Evolutionary conservation across 2,888 invertebrate species (phyloP).

Genomic region (Exocentrus adspersus): DNA sequence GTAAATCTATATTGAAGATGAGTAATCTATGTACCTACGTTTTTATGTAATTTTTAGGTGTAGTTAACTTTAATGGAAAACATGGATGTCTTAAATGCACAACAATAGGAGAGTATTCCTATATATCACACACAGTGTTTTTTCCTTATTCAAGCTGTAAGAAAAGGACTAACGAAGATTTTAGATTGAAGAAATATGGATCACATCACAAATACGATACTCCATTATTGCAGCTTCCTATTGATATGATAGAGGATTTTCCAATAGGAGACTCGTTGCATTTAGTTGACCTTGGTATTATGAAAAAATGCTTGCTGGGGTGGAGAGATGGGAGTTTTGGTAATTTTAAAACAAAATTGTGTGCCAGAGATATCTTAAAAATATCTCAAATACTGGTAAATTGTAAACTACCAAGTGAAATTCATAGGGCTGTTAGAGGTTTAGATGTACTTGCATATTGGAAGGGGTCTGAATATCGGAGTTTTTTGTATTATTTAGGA

Average conservation of each 20-base stretch:
- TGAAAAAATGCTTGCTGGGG: too few species aligned
- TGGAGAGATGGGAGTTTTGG: too few species aligned
- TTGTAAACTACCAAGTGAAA: constrained; percentile 24
- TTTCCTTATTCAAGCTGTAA: constrained; percentile 21
- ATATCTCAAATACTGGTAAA: too few species aligned
- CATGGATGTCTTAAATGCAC: constrained; percentile 44
- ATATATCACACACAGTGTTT: constrained; percentile 37
- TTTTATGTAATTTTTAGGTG: too few species aligned
- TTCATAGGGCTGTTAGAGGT: constrained; percentile 21
- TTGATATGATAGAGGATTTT: constrained; percentile 44
- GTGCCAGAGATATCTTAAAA: too few species aligned
- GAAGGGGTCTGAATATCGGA: constrained; percentile 28
- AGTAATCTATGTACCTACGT: too few species aligned
- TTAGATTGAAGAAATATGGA: constrained; percentile 25
- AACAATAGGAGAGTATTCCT: constrained; percentile 39
- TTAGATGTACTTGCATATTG: constrained; percentile 10
- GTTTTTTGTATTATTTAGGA: constrained; percentile 38
- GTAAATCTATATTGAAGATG: too few species aligned
- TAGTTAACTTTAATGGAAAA: constrained; percentile 39
- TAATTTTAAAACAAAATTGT: too few species aligned
- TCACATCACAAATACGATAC: constrained; percentile 34
- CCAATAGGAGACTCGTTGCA: constrained; percentile 40
- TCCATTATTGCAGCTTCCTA: constrained; percentile 35
- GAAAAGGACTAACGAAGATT: constrained; percentile 27
- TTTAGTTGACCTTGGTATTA: constrained; percentile 37